These are phyloP conservation scores for Arremon brunneinucha DNA, from an alignment of 2,797 vertebrate species.

Conservation along the genomic window DNA sequence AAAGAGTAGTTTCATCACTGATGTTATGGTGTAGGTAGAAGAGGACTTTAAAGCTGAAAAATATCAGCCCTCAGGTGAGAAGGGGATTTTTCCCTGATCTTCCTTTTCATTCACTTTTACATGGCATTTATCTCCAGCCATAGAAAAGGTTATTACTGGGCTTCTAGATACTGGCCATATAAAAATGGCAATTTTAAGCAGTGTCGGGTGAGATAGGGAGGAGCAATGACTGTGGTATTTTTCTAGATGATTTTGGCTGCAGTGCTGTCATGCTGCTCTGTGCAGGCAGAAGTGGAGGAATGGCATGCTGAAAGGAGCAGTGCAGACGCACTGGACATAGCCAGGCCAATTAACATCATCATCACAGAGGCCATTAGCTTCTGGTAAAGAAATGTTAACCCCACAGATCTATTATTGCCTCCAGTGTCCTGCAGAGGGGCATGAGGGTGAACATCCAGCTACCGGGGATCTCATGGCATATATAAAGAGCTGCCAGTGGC, in stretches of 20 bases:
- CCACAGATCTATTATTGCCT: not conserved
- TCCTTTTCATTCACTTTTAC: constrained; percentile 62
- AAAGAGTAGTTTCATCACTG: constrained; percentile 50
- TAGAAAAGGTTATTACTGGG: constrained; percentile 39
- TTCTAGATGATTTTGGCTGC: not conserved
- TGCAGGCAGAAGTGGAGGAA: not conserved
- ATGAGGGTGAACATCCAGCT: not conserved
- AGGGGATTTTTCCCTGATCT: constrained; percentile 50
- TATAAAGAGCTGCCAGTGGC: constrained; percentile 60
- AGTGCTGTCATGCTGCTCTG: not conserved
- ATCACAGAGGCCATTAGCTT: constrained; percentile 11
- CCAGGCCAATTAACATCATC: constrained; percentile 17
- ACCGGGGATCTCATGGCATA: constrained; percentile 31
- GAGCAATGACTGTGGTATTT: constrained; percentile 4
- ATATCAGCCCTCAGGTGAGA: constrained; percentile 53
- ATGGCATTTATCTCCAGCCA: constrained; percentile 44
- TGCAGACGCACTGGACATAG: not conserved
- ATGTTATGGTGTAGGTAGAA: constrained; percentile 35
- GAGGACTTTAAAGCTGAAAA: constrained; percentile 60
- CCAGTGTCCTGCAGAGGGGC: not conserved
- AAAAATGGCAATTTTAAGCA: constrained; percentile 28
- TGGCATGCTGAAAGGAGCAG: not conserved
- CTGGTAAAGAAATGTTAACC: not conserved
- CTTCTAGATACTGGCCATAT: constrained; percentile 2
- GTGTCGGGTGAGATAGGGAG: constrained; percentile 16